These are phyloP conservation scores for Chaetophractus vellerosus DNA, from an alignment of 2,797 vertebrate species.

Conservation along the genomic window DNA sequence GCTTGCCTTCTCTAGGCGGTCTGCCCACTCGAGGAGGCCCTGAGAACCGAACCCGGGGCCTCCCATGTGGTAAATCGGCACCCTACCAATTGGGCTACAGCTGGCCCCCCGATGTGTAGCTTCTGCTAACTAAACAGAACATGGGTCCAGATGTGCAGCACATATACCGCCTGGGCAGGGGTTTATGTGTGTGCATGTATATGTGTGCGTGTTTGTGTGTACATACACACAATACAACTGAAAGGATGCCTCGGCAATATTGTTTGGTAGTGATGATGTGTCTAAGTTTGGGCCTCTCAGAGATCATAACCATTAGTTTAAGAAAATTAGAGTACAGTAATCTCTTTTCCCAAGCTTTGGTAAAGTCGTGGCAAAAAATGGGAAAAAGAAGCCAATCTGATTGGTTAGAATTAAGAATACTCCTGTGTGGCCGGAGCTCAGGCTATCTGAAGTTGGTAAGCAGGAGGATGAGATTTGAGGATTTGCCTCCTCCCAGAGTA, in stretches of 20 bases:
- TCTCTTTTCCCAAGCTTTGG: conserved; percentile 41
- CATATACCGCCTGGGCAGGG: neutral
- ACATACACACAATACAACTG: neutral
- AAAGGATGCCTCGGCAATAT: neutral
- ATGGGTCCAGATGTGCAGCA: neutral
- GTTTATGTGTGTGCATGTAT: neutral
- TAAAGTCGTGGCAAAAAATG: conserved; percentile 24
- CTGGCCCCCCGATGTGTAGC: neutral
- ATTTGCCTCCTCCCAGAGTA: neutral
- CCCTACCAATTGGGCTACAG: too few relatives aligned
- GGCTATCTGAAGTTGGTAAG: neutral
- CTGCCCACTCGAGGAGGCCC: too few relatives aligned
- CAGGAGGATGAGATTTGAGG: neutral
- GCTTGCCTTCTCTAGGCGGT: too few relatives aligned
- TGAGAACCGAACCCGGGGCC: too few relatives aligned
- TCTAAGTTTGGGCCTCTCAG: neutral
- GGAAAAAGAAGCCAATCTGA: conserved; percentile 5
- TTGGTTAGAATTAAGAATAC: conserved; percentile 21
- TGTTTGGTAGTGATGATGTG: neutral
- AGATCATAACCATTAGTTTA: neutral
- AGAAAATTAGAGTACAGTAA: neutral
- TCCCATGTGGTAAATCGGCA: too few relatives aligned
- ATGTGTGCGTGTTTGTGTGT: too few relatives aligned
- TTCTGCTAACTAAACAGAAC: neutral
- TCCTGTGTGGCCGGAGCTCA: neutral